A percentile compares a stretch with the other conserved stretches of the same genome.
These are phyloP conservation scores for Nanorana parkeri DNA, from an alignment of 2,113 vertebrate species.

Conservation along the genomic window DNA sequence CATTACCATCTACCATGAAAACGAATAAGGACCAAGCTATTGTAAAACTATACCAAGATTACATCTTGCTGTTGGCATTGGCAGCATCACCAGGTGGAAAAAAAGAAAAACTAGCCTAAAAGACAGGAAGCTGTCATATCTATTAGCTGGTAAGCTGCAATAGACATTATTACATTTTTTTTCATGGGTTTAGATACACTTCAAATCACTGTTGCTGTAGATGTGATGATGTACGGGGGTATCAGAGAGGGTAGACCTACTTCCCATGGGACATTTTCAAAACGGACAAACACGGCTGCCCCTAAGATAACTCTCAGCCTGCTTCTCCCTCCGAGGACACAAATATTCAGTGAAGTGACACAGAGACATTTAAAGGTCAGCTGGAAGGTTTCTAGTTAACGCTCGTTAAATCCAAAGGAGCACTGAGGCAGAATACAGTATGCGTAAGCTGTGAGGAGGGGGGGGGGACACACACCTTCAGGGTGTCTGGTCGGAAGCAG, in stretches of 20 bases:
- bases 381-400: slow-evolving; percentile 35
- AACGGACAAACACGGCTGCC: background rate
- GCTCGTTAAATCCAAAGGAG: slow-evolving; percentile 13
- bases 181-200: background rate
- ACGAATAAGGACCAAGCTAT: too few species aligned
- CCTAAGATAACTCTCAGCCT: background rate
- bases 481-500: background rate
- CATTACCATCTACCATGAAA: too few species aligned
- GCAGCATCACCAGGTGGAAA: too few species aligned
- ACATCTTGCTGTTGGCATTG: too few species aligned
- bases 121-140: too few species aligned
- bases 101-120: too few species aligned
- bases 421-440: slow-evolving; percentile 26
- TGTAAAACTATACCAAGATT: too few species aligned
- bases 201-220: background rate
- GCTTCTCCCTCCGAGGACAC: slow-evolving; percentile 4
- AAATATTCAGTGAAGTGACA: slow-evolving; percentile 47
- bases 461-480: background rate
- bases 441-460: background rate
- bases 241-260: background rate
- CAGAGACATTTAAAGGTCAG: slow-evolving; percentile 50
- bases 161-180: background rate
- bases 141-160: too few species aligned
- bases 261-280: background rate
- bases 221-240: background rate